Base-by-base conservation (phyloP, 2,888 invertebrate genomes). In the Brachyptera putata region DNA sequence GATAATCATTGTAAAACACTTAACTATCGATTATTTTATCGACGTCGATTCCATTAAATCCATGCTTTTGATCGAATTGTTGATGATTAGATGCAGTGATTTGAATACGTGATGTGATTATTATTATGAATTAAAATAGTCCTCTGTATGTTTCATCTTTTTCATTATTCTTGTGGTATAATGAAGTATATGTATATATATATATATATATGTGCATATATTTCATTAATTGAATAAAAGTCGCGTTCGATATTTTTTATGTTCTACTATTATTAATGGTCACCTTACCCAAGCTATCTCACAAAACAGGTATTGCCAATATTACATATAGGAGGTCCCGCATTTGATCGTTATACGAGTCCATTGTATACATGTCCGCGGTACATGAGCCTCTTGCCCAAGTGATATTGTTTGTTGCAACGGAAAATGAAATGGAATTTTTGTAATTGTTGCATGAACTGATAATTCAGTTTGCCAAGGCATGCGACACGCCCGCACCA, bases 1-100 rank as follows among this genome's bases (percentile, higher is more conserved):
- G 53, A 53, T 53, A 53, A 53, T 53, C 34, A 53, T 21, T 53
- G 34, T 36, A 16, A n/a, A 22, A 46, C 14, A 18, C 43, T 43
- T 16, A 43, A 43, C 43, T 16, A 43, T 18, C 43, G 13, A 16
- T 16, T 53, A 30, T 36, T n/a, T 53, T 53, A 53, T 36, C 36
- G 53, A 43, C 21, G 43, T 21, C n/a, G 18, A 21, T 43, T 43
- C 11, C 21, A 18, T 43, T 43, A 43, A 43, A 18, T 16, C n/a
- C 43, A 11, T 16, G 16, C 43, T 16, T 18, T 43, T 18, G 43
- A 43, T 43, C 18, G 18, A 14, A 43, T 18, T 43, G 43, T 16
- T 16, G 18, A 43, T 16, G 43, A 43, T 21, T 43, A 43, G 43
- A 7, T 30, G 30, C 7, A 30, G 11, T 11, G 11, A 7, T 30